These are phyloP conservation scores for Gadopsis marmoratus DNA, from an alignment of 2,797 vertebrate genomes.

Conservation along the genomic window DNA sequence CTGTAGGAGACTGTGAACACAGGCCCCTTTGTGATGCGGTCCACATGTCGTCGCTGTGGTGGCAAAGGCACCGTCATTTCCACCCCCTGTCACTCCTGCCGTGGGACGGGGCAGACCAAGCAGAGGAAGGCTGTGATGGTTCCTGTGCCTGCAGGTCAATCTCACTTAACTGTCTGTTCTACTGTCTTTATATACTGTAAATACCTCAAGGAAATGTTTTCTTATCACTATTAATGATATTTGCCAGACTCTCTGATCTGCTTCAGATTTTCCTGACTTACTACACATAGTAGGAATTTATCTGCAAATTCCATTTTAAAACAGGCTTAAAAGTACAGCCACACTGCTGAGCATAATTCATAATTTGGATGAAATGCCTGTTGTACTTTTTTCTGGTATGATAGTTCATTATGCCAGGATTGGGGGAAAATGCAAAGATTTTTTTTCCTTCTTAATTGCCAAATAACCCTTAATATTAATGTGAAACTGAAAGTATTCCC, in stretches of 20 bases:
- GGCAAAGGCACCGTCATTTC: conserved; percentile 92
- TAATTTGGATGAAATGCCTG: background rate
- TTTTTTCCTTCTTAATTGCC: background rate
- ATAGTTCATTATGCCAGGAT: background rate
- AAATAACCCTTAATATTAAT: background rate
- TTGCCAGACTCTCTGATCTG: background rate
- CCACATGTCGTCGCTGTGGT: conserved; percentile 92
- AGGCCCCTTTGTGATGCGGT: conserved; percentile 98
- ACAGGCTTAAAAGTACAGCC: background rate
- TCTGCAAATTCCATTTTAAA: background rate
- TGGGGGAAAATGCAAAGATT: background rate
- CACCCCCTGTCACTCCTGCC: conserved; percentile 88
- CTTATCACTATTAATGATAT: background rate
- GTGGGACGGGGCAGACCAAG: conserved; percentile 93
- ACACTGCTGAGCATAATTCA: background rate
- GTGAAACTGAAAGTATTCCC: background rate
- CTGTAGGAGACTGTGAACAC: conserved; percentile 95
- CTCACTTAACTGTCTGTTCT: background rate
- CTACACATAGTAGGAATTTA: background rate
- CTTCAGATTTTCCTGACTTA: background rate
- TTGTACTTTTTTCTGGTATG: background rate
- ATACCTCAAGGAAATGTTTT: background rate
- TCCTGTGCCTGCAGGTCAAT: conserved; percentile 95
- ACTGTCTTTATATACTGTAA: background rate
- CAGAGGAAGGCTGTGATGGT: conserved; percentile 93